Conservation (phyloP, 2,888 invertebrate species). For the Melikaiella ostensackeni region DNA sequence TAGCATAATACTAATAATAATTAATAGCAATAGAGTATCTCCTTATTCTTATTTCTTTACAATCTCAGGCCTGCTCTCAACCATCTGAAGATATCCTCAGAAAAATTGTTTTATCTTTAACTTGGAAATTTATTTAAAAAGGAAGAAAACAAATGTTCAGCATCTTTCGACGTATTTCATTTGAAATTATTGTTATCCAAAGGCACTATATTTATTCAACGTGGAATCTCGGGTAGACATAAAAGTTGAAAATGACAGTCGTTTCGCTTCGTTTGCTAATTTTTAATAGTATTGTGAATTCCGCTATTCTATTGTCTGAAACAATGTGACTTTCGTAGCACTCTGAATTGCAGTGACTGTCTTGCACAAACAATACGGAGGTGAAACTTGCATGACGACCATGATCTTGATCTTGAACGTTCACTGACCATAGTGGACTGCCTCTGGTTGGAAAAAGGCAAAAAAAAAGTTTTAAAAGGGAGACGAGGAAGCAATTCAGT, state of each 20-base stretch:
- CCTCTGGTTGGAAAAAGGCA: background rate
- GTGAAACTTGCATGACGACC: conserved; percentile 17
- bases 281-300: background rate
- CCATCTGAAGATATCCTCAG: no score
- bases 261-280: background rate
- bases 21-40: no score
- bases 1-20: no score
- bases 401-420: conserved; percentile 39
- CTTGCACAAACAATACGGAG: conserved; percentile 19
- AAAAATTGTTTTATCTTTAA: no score
- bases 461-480: background rate
- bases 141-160: no score
- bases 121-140: no score
- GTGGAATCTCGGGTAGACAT: background rate
- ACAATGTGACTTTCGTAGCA: background rate
- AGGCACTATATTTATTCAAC: no score
- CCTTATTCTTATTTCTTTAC: no score
- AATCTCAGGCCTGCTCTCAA: no score
- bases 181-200: no score
- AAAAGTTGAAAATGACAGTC: background rate
- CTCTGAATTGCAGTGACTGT: background rate
- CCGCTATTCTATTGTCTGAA: background rate
- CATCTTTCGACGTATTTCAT: no score
- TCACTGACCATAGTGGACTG: conserved; percentile 26
- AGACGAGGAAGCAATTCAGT: conserved; percentile 3